Base-by-base conservation (phyloP, 1,140 invertebrate genomes). In the Pogonus chalceus region DNA sequence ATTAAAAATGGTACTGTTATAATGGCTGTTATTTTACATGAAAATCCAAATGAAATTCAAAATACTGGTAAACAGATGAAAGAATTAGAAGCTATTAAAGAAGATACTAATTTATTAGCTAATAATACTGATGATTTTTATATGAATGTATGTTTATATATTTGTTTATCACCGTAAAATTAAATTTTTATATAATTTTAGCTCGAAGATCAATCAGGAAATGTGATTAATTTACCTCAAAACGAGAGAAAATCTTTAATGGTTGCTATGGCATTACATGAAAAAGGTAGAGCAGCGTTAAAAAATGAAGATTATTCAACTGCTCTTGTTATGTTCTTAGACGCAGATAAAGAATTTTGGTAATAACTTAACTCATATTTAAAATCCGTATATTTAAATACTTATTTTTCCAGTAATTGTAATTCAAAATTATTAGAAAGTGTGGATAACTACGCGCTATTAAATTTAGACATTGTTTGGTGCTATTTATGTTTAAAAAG, bases 401-500 rank as follows among this genome's bases (percentile, higher is more conserved):
- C 14, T 48, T 54, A 49, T 57, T 48, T 67, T 63, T 12, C n/a
- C 60, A 85, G 82, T 54, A 77, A 79, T 31, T 90, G 87, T 63
- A 72, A 81, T 49, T 80, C 85, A 0, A 70, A 76, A 23, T 72
- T 90, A 26, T 69, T 90, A 12, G 74, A 79, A 53, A 67, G 73
- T 0, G 85, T 88, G n/a, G 87, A 90, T 66, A 90, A 90, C 65
- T 88, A 83, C 73, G 88, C 84, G 0, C 69, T 90, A 1, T 70
- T 91, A 2, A 85, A 88, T 68, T 70, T 91, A 59, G 88, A 91
- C 66, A 86, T 90, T 57, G 84, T 84, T 2, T 91, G 88, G 88
- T 88, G 87, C 69, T 91, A 90, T 72, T 72, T 90, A 23, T 80
- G 79, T 63, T 71, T 91, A 16, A 74, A 80, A 62, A 86, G 80